Conservation (phyloP, 2,113 vertebrate species). For the Tachysurus vachellii region DNA sequence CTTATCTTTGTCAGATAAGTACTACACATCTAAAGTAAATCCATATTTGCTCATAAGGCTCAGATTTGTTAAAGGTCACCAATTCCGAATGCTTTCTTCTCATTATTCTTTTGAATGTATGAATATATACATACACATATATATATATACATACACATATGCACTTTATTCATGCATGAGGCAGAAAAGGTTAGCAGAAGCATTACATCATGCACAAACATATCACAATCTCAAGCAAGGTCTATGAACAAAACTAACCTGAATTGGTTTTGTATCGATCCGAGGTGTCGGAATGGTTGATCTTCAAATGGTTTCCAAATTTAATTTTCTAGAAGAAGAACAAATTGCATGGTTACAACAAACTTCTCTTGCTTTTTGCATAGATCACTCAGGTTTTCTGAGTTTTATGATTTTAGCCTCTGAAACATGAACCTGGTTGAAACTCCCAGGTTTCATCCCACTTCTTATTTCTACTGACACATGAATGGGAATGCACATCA, state of each 20-base stretch:
- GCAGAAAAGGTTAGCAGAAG: not conserved
- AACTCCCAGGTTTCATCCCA: not conserved
- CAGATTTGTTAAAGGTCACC: not conserved
- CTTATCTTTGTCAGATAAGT: not conserved
- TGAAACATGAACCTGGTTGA: not conserved
- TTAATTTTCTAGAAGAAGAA: not conserved
- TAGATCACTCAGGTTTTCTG: not conserved
- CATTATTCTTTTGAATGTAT: not conserved
- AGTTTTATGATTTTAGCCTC: not conserved
- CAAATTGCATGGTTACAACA: conserved; percentile 1
- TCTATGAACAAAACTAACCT: not conserved
- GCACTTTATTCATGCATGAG: not conserved
- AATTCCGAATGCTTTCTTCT: not conserved
- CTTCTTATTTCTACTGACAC: not conserved
- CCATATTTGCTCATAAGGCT: not conserved
- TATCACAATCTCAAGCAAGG: not conserved
- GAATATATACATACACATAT: not conserved
- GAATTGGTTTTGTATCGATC: conserved; percentile 26
- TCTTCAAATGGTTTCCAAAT: conserved; percentile 6
- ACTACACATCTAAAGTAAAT: not conserved
- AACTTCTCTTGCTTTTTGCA: not conserved
- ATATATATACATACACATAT: not conserved
- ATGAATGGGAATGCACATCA: not conserved
- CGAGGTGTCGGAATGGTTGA: not conserved
- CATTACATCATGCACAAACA: not conserved